These are phyloP conservation scores for Drosophila micromelanica DNA, from an alignment of 1,140 invertebrate species.

Conservation along the genomic window DNA sequence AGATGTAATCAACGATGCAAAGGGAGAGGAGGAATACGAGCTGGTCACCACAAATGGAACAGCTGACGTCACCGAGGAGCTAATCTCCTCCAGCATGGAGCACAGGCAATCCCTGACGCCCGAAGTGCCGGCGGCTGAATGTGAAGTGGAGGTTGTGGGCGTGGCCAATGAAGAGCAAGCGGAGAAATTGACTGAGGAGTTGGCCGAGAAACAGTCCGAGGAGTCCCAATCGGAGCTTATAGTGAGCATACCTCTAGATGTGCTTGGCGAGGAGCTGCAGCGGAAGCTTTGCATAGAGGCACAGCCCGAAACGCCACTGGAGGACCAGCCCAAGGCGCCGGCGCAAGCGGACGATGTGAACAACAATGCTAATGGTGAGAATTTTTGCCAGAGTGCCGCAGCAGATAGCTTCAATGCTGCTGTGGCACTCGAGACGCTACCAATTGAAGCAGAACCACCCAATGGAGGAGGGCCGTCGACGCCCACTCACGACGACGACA, in stretches of 20 bases:
- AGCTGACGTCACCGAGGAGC: slow-evolving; percentile 19
- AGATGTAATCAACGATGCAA: neutral
- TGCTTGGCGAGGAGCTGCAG: slow-evolving; percentile 54
- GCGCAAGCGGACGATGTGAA: slow-evolving; percentile 55
- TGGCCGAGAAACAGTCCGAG: neutral
- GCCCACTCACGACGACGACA: slow-evolving; percentile 12
- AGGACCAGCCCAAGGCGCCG: slow-evolving; percentile 16
- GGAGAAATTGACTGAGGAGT: neutral
- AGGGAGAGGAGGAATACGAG: neutral
- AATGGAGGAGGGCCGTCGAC: neutral
- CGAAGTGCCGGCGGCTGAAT: slow-evolving; percentile 10
- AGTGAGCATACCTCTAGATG: slow-evolving; percentile 64
- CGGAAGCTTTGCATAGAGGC: slow-evolving; percentile 35
- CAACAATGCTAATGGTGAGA: slow-evolving; percentile 68
- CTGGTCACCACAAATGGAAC: neutral
- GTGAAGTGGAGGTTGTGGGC: slow-evolving; percentile 1
- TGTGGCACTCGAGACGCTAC: slow-evolving; percentile 61
- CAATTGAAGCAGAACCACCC: slow-evolving; percentile 66
- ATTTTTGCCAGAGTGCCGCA: slow-evolving; percentile 80
- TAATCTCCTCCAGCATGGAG: slow-evolving; percentile 44
- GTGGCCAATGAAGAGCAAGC: neutral
- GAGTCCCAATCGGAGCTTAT: slow-evolving; percentile 47
- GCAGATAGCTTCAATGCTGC: slow-evolving; percentile 80
- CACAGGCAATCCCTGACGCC: neutral
- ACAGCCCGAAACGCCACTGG: neutral